Evolutionary conservation across 2,797 vertebrate species (phyloP).

Genomic region (Sciaenops ocellatus): DNA sequence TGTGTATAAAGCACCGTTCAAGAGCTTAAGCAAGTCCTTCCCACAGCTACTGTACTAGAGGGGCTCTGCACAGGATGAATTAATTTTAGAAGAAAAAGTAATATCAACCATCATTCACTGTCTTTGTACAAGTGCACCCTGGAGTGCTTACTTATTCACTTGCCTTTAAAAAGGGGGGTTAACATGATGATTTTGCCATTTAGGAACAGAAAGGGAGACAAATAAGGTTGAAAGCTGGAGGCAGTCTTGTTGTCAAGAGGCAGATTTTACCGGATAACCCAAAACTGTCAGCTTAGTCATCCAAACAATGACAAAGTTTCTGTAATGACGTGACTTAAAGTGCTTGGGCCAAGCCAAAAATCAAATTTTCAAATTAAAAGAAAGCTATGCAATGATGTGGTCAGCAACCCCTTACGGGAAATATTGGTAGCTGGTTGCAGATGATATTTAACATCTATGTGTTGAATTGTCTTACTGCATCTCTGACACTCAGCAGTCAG

Average conservation of each 20-base stretch:
- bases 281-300: slow-evolving; percentile 22
- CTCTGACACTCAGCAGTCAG: slow-evolving; percentile 22
- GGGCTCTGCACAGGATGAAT: slow-evolving; percentile 26
- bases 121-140: slow-evolving; percentile 27
- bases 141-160: slow-evolving; percentile 35
- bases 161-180: slow-evolving; percentile 30
- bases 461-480: slow-evolving; percentile 35
- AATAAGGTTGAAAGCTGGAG: slow-evolving; percentile 15
- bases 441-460: slow-evolving; percentile 31
- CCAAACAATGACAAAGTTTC: slow-evolving; percentile 7
- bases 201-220: slow-evolving; percentile 13
- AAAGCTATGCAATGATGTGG: background rate
- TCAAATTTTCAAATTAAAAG: slow-evolving; percentile 1
- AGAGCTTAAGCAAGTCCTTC: slow-evolving; percentile 25
- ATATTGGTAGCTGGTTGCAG: background rate
- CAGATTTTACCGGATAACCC: slow-evolving; percentile 2
- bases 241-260: slow-evolving; percentile 9
- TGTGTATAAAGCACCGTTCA: slow-evolving; percentile 31
- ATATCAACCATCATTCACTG: slow-evolving; percentile 50
- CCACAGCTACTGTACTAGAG: slow-evolving; percentile 3
- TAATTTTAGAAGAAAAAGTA: slow-evolving; percentile 31
- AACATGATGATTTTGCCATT: slow-evolving; percentile 30
- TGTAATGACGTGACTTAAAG: background rate
- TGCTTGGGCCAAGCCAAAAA: background rate
- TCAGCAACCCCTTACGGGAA: background rate